Percentiles rank a stretch among this genome's conserved stretches.
Evolutionary conservation across 1,140 invertebrate species (phyloP).

Genomic region (Eumaeus atala): DNA sequence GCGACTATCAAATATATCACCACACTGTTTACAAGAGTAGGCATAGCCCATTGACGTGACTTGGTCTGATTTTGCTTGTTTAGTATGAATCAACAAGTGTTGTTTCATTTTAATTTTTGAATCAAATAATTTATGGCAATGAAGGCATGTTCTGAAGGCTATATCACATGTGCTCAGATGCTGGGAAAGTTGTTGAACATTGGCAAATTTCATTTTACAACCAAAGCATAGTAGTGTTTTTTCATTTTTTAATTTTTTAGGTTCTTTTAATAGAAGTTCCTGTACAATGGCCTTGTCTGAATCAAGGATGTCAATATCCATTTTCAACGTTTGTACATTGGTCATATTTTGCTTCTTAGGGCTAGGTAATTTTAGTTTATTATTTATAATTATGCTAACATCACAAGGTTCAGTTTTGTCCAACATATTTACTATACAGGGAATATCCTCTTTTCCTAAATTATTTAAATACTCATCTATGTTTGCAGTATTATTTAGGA

Average conservation of each 20-base stretch:
- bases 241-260: slow-evolving; percentile 29
- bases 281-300: slow-evolving; percentile 52
- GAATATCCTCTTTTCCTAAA: slow-evolving; percentile 64
- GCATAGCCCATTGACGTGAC: slow-evolving; percentile 39
- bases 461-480: slow-evolving; percentile 66
- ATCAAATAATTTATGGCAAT: slow-evolving; percentile 52
- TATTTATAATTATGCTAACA: slow-evolving; percentile 26
- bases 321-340: slow-evolving; percentile 36
- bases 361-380: slow-evolving; percentile 41
- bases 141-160: slow-evolving; percentile 45
- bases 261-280: slow-evolving; percentile 47
- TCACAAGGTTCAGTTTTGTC: slow-evolving; percentile 45
- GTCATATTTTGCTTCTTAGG: slow-evolving; percentile 45
- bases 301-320: slow-evolving; percentile 57
- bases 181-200: slow-evolving; percentile 41
- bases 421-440: slow-evolving; percentile 57
- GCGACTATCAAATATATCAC: slow-evolving; percentile 43
- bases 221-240: slow-evolving; percentile 40
- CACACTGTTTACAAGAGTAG: slow-evolving; percentile 55
- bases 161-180: slow-evolving; percentile 54
- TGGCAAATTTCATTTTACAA: slow-evolving; percentile 44
- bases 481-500: slow-evolving; percentile 63
- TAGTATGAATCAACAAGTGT: slow-evolving; percentile 38
- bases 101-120: slow-evolving; percentile 50
- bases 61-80: slow-evolving; percentile 40